Conservation (phyloP, 2,888 invertebrate genomes). For the Tholera decimalis region DNA sequence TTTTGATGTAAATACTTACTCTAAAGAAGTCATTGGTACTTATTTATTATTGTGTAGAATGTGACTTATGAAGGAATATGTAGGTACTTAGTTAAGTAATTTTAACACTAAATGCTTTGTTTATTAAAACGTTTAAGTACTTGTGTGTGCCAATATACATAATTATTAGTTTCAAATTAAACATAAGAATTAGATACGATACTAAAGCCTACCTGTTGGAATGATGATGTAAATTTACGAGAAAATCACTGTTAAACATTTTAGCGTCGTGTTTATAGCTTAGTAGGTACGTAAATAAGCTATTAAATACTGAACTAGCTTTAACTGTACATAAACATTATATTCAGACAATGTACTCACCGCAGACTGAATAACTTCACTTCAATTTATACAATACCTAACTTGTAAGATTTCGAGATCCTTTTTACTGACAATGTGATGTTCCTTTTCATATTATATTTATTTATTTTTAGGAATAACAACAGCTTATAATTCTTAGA, state of each 20-base stretch:
- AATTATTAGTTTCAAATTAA: conserved; percentile 5
- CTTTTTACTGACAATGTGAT: neutral
- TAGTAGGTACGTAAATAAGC: conserved; percentile 21
- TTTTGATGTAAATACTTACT: conserved; percentile 17
- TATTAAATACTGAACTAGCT: conserved; percentile 26
- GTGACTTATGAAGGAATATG: neutral
- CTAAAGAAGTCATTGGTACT: neutral
- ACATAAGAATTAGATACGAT: neutral
- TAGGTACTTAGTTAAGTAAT: conserved; percentile 1
- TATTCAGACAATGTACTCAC: conserved; percentile 12
- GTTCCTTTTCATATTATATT: no score
- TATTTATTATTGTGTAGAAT: conserved; percentile 6
- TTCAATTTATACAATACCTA: neutral
- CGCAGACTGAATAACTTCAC: conserved; percentile 21
- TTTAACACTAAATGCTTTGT: conserved; percentile 12
- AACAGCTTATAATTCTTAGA: no score
- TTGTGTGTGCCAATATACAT: neutral
- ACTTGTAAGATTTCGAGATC: conserved; percentile 3
- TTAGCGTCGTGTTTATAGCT: conserved; percentile 29
- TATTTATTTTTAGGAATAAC: no score
- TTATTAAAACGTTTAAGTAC: neutral
- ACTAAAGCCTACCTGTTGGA: neutral
- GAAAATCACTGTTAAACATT: conserved; percentile 33
- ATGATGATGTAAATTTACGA: conserved; percentile 17
- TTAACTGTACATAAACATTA: conserved; percentile 20